phyloP scores from a whole-genome alignment of 2,888 invertebrate genomes.

The Parelbella ahira region DNA sequence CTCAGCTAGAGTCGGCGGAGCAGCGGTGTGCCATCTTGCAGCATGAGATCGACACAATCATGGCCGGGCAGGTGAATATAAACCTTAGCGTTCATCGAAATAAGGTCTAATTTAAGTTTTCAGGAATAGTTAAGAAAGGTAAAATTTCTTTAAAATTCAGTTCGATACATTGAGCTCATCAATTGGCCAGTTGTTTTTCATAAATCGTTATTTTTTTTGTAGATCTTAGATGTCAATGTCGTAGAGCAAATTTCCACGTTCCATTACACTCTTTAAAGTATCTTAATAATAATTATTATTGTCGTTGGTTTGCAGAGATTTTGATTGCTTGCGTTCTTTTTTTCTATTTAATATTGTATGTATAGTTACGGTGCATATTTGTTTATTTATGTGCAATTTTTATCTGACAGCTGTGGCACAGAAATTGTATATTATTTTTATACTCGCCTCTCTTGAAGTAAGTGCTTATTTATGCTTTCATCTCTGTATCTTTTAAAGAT shows the following conservation, averaged over 20 bases:
- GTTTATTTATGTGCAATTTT: constrained; percentile 10
- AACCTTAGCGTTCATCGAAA: background rate
- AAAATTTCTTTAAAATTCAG: too few species aligned
- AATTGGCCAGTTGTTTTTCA: constrained; percentile 3
- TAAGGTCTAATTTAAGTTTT: background rate
- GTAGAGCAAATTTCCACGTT: background rate
- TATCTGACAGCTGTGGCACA: background rate
- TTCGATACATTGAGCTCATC: background rate
- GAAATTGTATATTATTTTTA: too few species aligned
- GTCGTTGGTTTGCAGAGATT: constrained; percentile 16
- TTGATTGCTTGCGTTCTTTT: constrained; percentile 6
- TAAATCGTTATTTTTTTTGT: background rate
- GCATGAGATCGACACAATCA: constrained; percentile 65
- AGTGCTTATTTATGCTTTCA: too few species aligned
- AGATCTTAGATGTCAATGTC: constrained; percentile 4
- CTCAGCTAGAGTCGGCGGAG: constrained; percentile 66
- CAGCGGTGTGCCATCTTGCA: constrained; percentile 61
- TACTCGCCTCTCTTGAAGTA: too few species aligned
- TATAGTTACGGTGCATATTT: constrained; percentile 3
- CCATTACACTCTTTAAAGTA: too few species aligned
- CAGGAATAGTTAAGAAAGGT: too few species aligned
- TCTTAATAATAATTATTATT: too few species aligned
- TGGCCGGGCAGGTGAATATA: constrained; percentile 57
- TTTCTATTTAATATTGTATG: too few species aligned
- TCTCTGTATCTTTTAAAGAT: too few species aligned